Percentiles rank a stretch among this genome's conserved stretches.
Evolutionary conservation across 2,113 vertebrate species (phyloP).

Genomic region (Brevimyrus niger): DNA sequence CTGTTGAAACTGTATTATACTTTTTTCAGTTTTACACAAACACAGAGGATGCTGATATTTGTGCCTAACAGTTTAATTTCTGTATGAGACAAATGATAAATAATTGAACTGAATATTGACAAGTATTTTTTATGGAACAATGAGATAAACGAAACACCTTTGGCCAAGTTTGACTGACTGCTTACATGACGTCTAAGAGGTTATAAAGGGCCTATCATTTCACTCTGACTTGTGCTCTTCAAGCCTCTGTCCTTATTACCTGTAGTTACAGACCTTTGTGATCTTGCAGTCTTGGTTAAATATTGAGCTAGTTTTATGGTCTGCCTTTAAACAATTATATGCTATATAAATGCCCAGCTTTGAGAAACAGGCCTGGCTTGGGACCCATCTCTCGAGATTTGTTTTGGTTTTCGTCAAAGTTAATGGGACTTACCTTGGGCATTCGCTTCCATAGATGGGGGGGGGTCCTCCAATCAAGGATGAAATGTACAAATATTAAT

Average conservation of each 20-base stretch:
- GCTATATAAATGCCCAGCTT: background rate
- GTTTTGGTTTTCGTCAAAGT: background rate
- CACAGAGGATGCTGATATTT: background rate
- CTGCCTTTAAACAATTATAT: background rate
- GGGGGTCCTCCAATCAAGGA: background rate
- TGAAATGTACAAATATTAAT: background rate
- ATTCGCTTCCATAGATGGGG: background rate
- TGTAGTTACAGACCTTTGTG: background rate
- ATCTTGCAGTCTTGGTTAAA: background rate
- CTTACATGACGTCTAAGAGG: background rate
- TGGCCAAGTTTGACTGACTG: background rate
- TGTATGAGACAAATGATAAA: background rate
- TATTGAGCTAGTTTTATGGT: background rate
- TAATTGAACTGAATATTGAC: background rate
- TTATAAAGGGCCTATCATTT: background rate
- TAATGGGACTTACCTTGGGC: background rate
- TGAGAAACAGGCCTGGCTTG: background rate
- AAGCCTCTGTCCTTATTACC: background rate
- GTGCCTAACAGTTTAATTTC: background rate
- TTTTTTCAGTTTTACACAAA: background rate
- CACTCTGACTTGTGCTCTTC: background rate
- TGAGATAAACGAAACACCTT: background rate
- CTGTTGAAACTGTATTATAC: too few species aligned
- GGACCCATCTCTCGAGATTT: background rate
- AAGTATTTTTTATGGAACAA: background rate